Evolutionary conservation across 2,113 vertebrate species (phyloP), one percentile per base, ranked within the genome.

Genomic region (Sinocyclocheilus rhinocerous): DNA sequence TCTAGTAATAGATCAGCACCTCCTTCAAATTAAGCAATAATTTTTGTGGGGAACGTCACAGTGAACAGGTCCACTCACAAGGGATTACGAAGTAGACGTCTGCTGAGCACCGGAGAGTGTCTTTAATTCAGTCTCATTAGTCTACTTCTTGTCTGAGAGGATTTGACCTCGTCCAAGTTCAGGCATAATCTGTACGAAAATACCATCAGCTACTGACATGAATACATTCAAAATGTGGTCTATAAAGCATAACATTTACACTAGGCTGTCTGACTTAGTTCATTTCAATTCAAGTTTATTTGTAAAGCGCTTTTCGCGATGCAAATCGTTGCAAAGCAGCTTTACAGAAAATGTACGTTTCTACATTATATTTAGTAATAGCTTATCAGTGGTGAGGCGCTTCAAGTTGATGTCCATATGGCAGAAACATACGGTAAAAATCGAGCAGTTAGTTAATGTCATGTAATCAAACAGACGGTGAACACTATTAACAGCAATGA

Each of bases 71-170:
- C 86, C 55, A 63, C 55, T 39, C 67, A 29, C 9, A 11, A 57
- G 61, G 59, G 79, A 59, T 78, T 55, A 83, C 10, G 24, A 1
- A 26, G 11, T 8, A 69, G 80, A 48, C 6, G 33, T 76, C 42
- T 80, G 52, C 65, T 65, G 72, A 39, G 36, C 24, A 52, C 61
- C 12, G 16, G 22, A 48, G 22, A 15, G 13, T 61, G 55, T 33
- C 42, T 83, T 72, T 57, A 55, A 26, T 6, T 83, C 59, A 83
- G 63, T 39, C 73, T 45, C 22, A 50, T 72, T 65, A 73, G 73
- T 72, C 45, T 83, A 83, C 20, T 22, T 26, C 52, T n/a, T 7
- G 26, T 57, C 52, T 42, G 4, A 72, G 16, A 78, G 24, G 63
- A 52, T 83, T 83, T 67, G n/a, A n/a, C 63, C 61, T 48, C 6